A percentile compares a stretch with the other conserved stretches of the same genome.
Conservation (phyloP, 1,140 invertebrate species). For the Papilio aristodemus region DNA sequence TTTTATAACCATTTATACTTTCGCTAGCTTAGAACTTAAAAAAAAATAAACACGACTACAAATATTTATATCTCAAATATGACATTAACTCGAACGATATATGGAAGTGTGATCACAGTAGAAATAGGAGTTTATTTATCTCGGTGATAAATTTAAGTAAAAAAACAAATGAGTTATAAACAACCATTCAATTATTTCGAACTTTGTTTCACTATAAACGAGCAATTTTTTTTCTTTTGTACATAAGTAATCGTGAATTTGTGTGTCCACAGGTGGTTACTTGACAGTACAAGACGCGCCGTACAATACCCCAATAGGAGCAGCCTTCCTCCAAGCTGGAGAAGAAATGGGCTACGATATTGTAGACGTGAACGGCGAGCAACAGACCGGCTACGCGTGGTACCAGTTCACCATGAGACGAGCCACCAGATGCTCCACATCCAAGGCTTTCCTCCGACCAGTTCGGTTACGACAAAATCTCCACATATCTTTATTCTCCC, state of each 20-base stretch:
- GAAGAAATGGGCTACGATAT: constrained; percentile 95
- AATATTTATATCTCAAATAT: too few relatives aligned
- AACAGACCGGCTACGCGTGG: constrained; percentile 90
- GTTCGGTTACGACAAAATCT: constrained; percentile 87
- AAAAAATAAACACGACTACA: too few relatives aligned
- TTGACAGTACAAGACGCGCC: constrained; percentile 90
- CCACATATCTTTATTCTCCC: constrained; percentile 87
- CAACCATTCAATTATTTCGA: not conserved
- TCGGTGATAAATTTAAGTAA: too few relatives aligned
- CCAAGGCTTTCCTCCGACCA: constrained; percentile 90
- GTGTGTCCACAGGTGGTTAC: constrained; percentile 86
- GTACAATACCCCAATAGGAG: constrained; percentile 89
- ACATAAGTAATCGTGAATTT: not conserved
- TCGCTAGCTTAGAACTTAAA: too few relatives aligned
- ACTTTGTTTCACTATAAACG: not conserved
- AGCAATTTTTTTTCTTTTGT: not conserved
- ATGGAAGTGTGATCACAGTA: too few relatives aligned
- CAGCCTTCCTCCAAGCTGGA: constrained; percentile 92
- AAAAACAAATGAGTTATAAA: too few relatives aligned
- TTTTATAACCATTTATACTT: not conserved
- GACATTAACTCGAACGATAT: too few relatives aligned
- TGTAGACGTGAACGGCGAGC: constrained; percentile 87
- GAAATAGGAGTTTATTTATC: too few relatives aligned
- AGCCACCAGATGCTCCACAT: constrained; percentile 87
- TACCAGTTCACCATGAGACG: constrained; percentile 91